Conservation (phyloP, 2,113 vertebrate genomes). For the Seriola quinqueradiata region DNA sequence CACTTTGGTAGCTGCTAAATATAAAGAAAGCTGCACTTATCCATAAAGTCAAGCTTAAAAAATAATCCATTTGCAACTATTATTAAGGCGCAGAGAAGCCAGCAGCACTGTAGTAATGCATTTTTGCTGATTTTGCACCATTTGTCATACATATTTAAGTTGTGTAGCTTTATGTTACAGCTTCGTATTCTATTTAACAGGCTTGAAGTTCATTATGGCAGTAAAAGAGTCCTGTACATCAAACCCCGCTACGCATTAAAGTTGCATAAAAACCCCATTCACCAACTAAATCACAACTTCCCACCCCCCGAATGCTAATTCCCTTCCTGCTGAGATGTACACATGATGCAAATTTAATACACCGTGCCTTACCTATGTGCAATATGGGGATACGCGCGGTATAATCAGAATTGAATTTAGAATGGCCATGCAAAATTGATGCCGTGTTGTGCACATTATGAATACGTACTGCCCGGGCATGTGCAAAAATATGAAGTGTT, state of each 20-base stretch:
- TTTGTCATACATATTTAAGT: conserved; percentile 35
- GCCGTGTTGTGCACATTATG: conserved; percentile 20
- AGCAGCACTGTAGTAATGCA: conserved; percentile 6
- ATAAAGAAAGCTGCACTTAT: conserved; percentile 38
- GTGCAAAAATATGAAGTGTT: not conserved
- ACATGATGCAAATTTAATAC: conserved; percentile 56
- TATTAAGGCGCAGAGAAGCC: conserved; percentile 10
- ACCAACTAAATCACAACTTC: conserved; percentile 47
- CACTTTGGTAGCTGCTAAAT: conserved; percentile 41
- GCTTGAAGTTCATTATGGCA: conserved; percentile 28
- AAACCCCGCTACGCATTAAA: conserved; percentile 42
- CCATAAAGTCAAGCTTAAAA: conserved; percentile 38
- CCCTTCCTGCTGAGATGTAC: not conserved
- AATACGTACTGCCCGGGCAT: not conserved
- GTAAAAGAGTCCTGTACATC: conserved; percentile 46
- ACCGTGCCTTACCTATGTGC: conserved; percentile 1
- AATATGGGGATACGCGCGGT: conserved; percentile 24
- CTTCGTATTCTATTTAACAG: conserved; percentile 53
- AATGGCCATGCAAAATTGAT: not conserved
- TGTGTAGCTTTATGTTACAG: conserved; percentile 31
- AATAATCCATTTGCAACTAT: conserved; percentile 25
- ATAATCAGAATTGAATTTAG: conserved; percentile 42
- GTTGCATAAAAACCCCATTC: conserved; percentile 45
- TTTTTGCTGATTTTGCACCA: conserved; percentile 31
- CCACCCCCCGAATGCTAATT: not conserved